Conservation (phyloP, 2,113 vertebrate genomes). For the Tricholaema leucomelas region DNA sequence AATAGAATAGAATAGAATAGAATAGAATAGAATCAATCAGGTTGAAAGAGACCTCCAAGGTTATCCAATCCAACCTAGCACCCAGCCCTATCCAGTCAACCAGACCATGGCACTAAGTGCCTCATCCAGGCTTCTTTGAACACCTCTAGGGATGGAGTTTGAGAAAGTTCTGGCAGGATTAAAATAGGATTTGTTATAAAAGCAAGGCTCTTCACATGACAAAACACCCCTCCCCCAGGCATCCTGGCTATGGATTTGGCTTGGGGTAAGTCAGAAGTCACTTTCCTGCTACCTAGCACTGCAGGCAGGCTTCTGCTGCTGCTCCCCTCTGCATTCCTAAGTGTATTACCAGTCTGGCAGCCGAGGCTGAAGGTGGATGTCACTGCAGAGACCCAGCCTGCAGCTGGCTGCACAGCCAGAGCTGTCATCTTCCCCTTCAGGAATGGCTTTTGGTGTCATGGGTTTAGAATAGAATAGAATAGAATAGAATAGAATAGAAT, state of each 20-base stretch:
- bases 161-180: not conserved
- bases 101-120: no score
- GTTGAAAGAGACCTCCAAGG: no score
- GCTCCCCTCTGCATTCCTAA: not conserved
- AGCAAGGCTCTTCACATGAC: not conserved
- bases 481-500: no score
- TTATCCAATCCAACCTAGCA: no score
- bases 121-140: no score
- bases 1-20: no score
- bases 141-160: no score
- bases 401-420: not conserved
- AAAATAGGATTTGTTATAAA: not conserved
- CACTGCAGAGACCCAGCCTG: not conserved
- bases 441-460: not conserved
- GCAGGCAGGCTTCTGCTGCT: not conserved
- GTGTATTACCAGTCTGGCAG: not conserved
- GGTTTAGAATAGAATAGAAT: no score
- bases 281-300: not conserved
- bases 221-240: not conserved
- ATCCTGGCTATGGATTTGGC: not conserved
- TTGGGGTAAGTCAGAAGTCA: not conserved
- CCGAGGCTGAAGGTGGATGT: not conserved
- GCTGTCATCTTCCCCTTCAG: not conserved
- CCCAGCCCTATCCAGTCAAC: no score
- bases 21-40: no score